Evolutionary conservation across 2,113 vertebrate species (phyloP), one percentile per base, ranked within the genome.

Genomic region (Mirounga angustirostris): DNA sequence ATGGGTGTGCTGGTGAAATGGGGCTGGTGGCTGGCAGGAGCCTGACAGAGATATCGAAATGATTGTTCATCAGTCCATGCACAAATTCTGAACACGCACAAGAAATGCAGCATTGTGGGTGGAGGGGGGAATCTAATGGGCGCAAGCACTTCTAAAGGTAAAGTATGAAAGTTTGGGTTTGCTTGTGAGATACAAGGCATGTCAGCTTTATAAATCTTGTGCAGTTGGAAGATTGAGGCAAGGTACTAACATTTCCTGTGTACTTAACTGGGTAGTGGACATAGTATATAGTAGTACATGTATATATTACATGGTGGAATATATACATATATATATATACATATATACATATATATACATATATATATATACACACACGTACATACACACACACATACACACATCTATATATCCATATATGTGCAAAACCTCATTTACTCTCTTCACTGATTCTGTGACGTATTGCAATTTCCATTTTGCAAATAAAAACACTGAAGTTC

Each of bases 71-170:
- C 19, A 6, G 15, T 28, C 82, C 28, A 33, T 10, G 58, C 63
- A 58, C n/a, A 63, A 8, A 84, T 94, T 61, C 89, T 26, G 58
- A 79, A 69, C 22, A n/a, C 0, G 4, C 54, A 33, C 21, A 50
- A 71, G 79, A 91, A 33, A 67, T 5, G 7, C 8, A 40, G 19
- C 40, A 63, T 40, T 2, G 11, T 7, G 36, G 3, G 30, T 28
- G 73, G 6, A 7, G 7, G 40, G 0, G 13, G n/a, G 56, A 24
- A 21, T 2, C 4, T 83, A 52, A 61, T 0, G 10, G n/a, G 4
- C 16, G 73, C 16, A 59, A 28, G 10, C 9, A 14, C 15, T 54
- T 69, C 26, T 58, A 33, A 87, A 83, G 7, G 69, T 22, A 52
- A 83, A 74, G 3, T 5, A 40, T 19, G 7, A 71, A 83, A 18